A percentile compares a stretch with the other conserved stretches of the same genome.
phyloP scores from a whole-genome alignment of 2,888 invertebrate genomes.

The Stomorhina lunata region DNA sequence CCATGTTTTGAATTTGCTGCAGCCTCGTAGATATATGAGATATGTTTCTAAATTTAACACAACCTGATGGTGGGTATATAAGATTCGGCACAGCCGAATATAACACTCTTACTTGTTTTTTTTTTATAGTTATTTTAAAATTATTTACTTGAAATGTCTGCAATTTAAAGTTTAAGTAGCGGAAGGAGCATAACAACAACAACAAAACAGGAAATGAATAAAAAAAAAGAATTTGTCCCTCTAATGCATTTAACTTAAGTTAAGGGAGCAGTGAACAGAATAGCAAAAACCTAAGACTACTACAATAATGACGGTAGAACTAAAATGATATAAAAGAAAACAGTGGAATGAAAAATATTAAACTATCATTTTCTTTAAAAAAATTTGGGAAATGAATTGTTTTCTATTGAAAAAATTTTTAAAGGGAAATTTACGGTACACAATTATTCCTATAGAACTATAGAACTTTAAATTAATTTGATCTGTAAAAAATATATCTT shows the following conservation, averaged over 20 bases:
- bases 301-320: background rate
- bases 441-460: no score
- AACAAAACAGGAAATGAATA: conserved; percentile 26
- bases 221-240: conserved; percentile 48
- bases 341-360: conserved; percentile 11
- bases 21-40: no score
- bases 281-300: background rate
- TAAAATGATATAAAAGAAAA: background rate
- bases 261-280: background rate
- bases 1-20: no score
- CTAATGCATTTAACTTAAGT: conserved; percentile 56
- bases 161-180: conserved; percentile 61
- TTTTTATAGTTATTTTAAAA: background rate
- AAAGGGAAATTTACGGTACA: no score
- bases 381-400: no score
- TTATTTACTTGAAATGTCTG: conserved; percentile 56
- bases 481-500: no score
- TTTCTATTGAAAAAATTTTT: no score
- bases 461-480: no score
- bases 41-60: no score
- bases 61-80: no score
- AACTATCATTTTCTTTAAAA: no score
- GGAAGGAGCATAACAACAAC: conserved; percentile 50
- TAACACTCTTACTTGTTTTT: background rate
- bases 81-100: no score